Conservation (phyloP, 2,113 vertebrate species). For the Mustela lutreola region DNA sequence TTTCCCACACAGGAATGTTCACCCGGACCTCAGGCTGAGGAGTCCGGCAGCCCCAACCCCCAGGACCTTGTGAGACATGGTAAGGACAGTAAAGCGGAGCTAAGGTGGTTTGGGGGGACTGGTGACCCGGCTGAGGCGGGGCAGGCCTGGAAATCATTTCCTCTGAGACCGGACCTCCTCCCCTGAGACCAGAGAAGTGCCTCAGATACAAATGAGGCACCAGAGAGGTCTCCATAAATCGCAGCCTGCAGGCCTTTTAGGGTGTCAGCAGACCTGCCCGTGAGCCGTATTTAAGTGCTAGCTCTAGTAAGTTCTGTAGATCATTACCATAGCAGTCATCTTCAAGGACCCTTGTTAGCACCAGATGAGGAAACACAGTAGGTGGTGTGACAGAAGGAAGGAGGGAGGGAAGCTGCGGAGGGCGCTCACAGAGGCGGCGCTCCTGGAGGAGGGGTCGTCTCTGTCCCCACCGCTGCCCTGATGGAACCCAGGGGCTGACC, state of each 20-base stretch:
- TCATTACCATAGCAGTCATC: slow-evolving; percentile 46
- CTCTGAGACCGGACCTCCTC: not conserved
- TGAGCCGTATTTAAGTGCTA: slow-evolving; percentile 50
- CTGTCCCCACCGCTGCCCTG: not conserved
- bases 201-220: not conserved
- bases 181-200: not conserved
- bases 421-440: accelerated
- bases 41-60: not conserved
- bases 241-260: slow-evolving; percentile 14
- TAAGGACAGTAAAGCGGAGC: accelerated
- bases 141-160: not conserved
- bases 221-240: slow-evolving; percentile 17
- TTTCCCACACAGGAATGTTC: too few relatives aligned
- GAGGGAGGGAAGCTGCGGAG: not conserved
- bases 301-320: slow-evolving; percentile 27
- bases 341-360: slow-evolving; percentile 63
- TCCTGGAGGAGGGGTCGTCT: not conserved
- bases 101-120: not conserved
- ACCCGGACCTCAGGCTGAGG: accelerated
- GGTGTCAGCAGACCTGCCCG: not conserved
- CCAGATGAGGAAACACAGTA: not conserved
- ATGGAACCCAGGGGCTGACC: not conserved
- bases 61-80: accelerated
- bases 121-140: not conserved
- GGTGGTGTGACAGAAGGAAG: not conserved